Percentiles rank a stretch among this genome's conserved stretches.
These are phyloP conservation scores for Drosophila longiperda DNA, from an alignment of 2,888 invertebrate species.

Conservation along the genomic window DNA sequence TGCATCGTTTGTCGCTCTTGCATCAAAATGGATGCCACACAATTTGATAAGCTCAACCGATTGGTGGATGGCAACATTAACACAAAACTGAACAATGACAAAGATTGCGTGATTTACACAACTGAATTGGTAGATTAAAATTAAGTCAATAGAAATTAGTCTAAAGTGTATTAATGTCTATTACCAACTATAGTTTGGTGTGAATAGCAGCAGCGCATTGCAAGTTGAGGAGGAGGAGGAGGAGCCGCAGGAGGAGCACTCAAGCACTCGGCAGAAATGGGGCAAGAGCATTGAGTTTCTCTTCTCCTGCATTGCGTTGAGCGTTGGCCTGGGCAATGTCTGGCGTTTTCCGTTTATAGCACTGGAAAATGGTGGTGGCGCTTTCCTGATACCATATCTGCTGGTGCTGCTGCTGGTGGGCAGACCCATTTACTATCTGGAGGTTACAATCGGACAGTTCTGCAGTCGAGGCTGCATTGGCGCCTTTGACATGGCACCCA, in stretches of 20 bases:
- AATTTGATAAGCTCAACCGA: conserved; percentile 65
- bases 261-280: conserved; percentile 86
- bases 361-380: conserved; percentile 89
- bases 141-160: background rate
- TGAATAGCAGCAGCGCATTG: conserved; percentile 26
- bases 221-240: background rate
- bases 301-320: conserved; percentile 87
- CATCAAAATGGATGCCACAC: conserved; percentile 65
- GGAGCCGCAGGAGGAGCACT: background rate
- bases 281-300: conserved; percentile 88
- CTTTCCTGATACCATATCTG: conserved; percentile 89
- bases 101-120: conserved; percentile 53
- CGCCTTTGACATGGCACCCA: conserved; percentile 88
- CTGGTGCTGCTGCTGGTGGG: conserved; percentile 88
- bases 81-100: conserved; percentile 6
- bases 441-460: conserved; percentile 90
- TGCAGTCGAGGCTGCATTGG: conserved; percentile 89
- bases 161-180: background rate
- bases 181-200: conserved; percentile 33
- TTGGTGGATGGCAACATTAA: conserved; percentile 30
- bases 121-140: conserved; percentile 65
- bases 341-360: conserved; percentile 89
- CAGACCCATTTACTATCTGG: conserved; percentile 90
- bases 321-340: conserved; percentile 89
- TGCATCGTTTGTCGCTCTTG: conserved; percentile 28